Percentiles rank a stretch among this genome's conserved stretches.
Evolutionary conservation across 2,888 invertebrate genomes (phyloP).

Genomic region (Machimus atricapillus): DNA sequence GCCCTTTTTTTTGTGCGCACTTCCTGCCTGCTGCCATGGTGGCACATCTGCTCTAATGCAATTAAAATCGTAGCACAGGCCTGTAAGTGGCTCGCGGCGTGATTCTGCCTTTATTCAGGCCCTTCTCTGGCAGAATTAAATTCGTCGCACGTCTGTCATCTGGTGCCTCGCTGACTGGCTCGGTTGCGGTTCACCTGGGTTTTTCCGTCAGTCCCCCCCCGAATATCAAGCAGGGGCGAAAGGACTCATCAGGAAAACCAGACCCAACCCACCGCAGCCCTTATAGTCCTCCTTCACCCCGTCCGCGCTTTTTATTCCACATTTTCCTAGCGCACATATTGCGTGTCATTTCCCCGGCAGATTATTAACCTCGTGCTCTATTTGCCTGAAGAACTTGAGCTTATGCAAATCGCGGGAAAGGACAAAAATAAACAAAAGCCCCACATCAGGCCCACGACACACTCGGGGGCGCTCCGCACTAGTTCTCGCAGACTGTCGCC

Average conservation of each 20-base stretch:
- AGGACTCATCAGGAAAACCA: not conserved
- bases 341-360: not conserved
- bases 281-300: not conserved
- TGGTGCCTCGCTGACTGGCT: not conserved
- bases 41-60: not conserved
- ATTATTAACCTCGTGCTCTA: slow-evolving; percentile 4
- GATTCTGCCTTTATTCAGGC: not conserved
- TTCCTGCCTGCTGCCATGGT: not conserved
- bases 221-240: not conserved
- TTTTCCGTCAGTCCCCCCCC: not conserved
- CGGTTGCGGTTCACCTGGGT: not conserved
- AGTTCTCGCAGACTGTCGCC: not conserved
- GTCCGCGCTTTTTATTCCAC: not conserved
- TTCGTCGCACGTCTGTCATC: not conserved
- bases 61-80: not conserved
- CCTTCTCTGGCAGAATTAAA: not conserved
- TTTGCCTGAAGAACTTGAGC: not conserved
- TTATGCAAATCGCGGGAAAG: not conserved
- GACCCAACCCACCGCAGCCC: no score
- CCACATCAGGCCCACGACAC: not conserved
- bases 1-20: not conserved
- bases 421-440: slow-evolving; percentile 5
- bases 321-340: not conserved
- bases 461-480: not conserved
- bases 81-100: not conserved